Percentiles rank a stretch among this genome's conserved stretches.
Conservation (phyloP, 2,113 vertebrate genomes). For the Neolamprologus hecqui region DNA sequence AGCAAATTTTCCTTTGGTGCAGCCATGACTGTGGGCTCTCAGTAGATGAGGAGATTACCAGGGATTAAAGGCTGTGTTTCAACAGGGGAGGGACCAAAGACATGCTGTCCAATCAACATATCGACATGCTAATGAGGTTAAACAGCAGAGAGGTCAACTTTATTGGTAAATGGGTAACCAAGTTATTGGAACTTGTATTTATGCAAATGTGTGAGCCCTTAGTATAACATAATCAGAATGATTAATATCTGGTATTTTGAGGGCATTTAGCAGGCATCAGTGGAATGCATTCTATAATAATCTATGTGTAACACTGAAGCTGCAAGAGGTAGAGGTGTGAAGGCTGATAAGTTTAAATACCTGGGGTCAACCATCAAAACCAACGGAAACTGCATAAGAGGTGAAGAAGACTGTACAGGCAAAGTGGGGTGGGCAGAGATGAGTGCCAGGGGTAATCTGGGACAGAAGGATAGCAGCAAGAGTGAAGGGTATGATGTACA, state of each 20-base stretch:
- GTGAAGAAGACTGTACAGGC: not conserved
- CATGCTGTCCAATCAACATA: not conserved
- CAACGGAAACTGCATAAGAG: not conserved
- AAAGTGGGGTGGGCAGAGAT: rapidly evolving
- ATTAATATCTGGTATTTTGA: not conserved
- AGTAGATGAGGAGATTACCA: slow-evolving; percentile 54
- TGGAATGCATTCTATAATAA: not conserved
- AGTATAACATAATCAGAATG: not conserved
- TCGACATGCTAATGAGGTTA: not conserved
- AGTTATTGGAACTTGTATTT: not conserved
- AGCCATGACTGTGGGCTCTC: slow-evolving; percentile 32
- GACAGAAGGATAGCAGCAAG: not conserved
- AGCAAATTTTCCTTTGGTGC: slow-evolving; percentile 18
- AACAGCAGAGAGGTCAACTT: not conserved
- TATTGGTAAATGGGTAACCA: not conserved
- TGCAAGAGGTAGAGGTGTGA: not conserved
- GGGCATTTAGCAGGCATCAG: not conserved
- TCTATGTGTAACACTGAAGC: not conserved
- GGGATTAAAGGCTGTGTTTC: slow-evolving; percentile 54
- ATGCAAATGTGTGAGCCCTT: not conserved
- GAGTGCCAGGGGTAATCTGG: not conserved
- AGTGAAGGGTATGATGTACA: not conserved
- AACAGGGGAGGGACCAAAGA: slow-evolving; percentile 19
- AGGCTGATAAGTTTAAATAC: not conserved
- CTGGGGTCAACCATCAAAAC: not conserved